Conservation (phyloP, 2,113 vertebrate species). For the Melierax canorus region DNA sequence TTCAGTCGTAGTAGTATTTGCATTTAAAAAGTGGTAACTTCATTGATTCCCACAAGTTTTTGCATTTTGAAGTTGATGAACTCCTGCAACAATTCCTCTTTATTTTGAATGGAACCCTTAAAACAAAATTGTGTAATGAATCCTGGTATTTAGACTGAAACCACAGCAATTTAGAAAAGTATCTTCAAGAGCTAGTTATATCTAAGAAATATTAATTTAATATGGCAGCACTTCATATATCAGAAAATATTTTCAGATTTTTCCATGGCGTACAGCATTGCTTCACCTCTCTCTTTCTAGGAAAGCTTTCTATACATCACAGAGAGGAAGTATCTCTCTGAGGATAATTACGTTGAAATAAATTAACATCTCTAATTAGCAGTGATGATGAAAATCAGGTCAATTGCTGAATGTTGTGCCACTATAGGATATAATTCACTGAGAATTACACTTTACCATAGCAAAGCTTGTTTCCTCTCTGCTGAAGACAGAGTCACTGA, state of each 20-base stretch:
- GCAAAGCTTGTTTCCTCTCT: background rate
- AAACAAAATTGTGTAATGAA: background rate
- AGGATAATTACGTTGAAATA: conserved; percentile 33
- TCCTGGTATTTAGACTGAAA: background rate
- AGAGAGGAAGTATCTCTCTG: background rate
- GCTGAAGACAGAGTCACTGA: background rate
- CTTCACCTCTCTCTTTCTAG: conserved; percentile 28
- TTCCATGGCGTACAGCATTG: background rate
- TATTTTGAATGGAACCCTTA: background rate
- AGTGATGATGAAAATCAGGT: background rate
- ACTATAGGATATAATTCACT: background rate
- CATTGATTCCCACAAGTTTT: background rate
- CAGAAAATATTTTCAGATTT: background rate
- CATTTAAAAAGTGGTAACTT: background rate
- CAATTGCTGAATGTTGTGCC: conserved; percentile 6
- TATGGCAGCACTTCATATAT: background rate
- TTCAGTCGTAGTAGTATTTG: background rate
- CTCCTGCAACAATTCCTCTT: background rate
- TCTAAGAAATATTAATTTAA: background rate
- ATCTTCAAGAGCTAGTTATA: background rate
- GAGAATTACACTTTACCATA: background rate
- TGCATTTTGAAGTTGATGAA: background rate
- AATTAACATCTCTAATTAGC: conserved; percentile 7
- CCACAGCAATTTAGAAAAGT: background rate
- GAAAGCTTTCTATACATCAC: background rate